Percentiles rank a stretch among this genome's conserved stretches.
phyloP scores from a whole-genome alignment of 2,888 invertebrate species.

The Leptura quadrifasciata region DNA sequence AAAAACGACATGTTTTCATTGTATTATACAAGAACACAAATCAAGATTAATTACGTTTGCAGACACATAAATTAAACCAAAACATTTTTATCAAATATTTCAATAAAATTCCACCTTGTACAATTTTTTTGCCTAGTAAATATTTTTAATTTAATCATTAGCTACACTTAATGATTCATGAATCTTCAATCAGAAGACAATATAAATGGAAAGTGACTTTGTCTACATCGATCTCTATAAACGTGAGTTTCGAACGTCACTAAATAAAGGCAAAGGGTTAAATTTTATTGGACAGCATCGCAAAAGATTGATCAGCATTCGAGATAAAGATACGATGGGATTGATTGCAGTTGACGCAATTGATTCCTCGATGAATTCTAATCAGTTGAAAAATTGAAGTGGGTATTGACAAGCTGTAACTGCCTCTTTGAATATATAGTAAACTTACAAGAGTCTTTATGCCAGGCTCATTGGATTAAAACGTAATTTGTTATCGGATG shows the following conservation, averaged over 20 bases:
- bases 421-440: slow-evolving; percentile 51
- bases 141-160: slow-evolving; percentile 42
- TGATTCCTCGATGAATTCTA: slow-evolving; percentile 58
- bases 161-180: slow-evolving; percentile 40
- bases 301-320: slow-evolving; percentile 57
- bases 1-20: no score
- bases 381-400: slow-evolving; percentile 61
- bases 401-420: slow-evolving; percentile 60
- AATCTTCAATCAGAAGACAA: slow-evolving; percentile 36
- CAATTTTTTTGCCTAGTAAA: slow-evolving; percentile 24
- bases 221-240: slow-evolving; percentile 57
- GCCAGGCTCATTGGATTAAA: slow-evolving; percentile 29
- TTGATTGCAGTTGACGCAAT: slow-evolving; percentile 63
- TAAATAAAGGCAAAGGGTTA: slow-evolving; percentile 58
- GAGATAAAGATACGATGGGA: slow-evolving; percentile 56
- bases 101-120: not conserved
- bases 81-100: not conserved
- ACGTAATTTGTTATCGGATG: slow-evolving; percentile 34
- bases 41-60: not conserved
- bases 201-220: slow-evolving; percentile 55
- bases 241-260: slow-evolving; percentile 55
- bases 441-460: slow-evolving; percentile 29
- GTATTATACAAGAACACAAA: no score
- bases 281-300: slow-evolving; percentile 61
- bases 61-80: not conserved